Conservation (phyloP, 2,888 invertebrate species). For the Philereme vetulata region DNA sequence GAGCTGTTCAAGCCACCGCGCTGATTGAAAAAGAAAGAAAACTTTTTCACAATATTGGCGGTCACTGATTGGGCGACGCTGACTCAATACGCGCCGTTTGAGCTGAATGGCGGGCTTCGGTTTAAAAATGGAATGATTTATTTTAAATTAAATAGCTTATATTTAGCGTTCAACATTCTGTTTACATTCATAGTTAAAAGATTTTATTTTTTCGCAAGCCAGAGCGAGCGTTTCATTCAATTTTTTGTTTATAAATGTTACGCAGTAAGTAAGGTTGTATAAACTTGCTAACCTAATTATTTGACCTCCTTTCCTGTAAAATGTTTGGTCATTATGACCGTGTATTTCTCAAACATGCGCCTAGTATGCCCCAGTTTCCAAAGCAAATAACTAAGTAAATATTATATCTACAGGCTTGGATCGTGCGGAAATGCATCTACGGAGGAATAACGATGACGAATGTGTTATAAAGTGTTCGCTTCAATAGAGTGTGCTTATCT, state of each 20-base stretch:
- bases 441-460: slow-evolving; percentile 30
- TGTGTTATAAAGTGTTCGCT: slow-evolving; percentile 31
- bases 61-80: slow-evolving; percentile 54
- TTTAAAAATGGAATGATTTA: slow-evolving; percentile 28
- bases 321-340: slow-evolving; percentile 17
- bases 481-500: slow-evolving; percentile 33
- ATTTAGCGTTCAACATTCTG: too few species aligned
- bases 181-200: too few species aligned
- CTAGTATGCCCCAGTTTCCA: slow-evolving; percentile 16
- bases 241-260: too few species aligned
- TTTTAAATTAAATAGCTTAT: not conserved
- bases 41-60: slow-evolving; percentile 64
- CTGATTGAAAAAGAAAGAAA: slow-evolving; percentile 73
- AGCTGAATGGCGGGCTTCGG: slow-evolving; percentile 12
- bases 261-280: too few species aligned
- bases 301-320: slow-evolving; percentile 18
- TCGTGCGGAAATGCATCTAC: slow-evolving; percentile 26
- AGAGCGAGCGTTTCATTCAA: too few species aligned
- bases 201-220: too few species aligned
- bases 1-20: slow-evolving; percentile 65
- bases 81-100: slow-evolving; percentile 19
- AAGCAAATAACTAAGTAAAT: slow-evolving; percentile 7
- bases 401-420: slow-evolving; percentile 7
- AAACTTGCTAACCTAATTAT: slow-evolving; percentile 13
- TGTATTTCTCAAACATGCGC: slow-evolving; percentile 12